Evolutionary conservation across 2,113 vertebrate species (phyloP).

Genomic region (Ondatra zibethicus): DNA sequence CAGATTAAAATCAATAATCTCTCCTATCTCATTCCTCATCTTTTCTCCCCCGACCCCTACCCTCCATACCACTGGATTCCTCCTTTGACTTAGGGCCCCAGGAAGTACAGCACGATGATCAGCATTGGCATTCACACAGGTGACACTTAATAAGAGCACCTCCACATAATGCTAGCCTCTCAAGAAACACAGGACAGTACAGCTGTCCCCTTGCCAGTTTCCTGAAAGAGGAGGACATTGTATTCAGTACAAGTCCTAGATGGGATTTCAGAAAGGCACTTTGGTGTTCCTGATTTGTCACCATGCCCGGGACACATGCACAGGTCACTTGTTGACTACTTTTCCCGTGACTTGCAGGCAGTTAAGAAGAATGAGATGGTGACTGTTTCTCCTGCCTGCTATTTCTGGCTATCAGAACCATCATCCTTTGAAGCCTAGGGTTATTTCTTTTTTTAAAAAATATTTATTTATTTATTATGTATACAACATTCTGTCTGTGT

Average conservation of each 20-base stretch:
- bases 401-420: conserved; percentile 40
- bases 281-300: conserved; percentile 70
- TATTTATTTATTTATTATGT: no score
- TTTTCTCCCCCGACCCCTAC: neutral
- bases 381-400: conserved; percentile 59
- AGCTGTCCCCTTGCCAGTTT: conserved; percentile 71
- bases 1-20: neutral
- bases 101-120: conserved; percentile 44
- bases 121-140: conserved; percentile 52
- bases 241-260: conserved; percentile 73
- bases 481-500: no score
- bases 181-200: conserved; percentile 52
- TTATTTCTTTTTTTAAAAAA: no score
- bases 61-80: neutral
- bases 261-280: conserved; percentile 75
- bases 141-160: conserved; percentile 63
- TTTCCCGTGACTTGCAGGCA: conserved; percentile 63
- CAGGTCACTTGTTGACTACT: conserved; percentile 63
- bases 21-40: neutral
- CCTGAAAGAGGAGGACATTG: conserved; percentile 76
- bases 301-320: conserved; percentile 59
- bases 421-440: conserved; percentile 48
- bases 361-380: conserved; percentile 66
- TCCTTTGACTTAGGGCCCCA: conserved; percentile 49
- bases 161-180: conserved; percentile 59